Conservation (phyloP, 2,888 invertebrate genomes). For the Mimumesa dahlbomi region DNA sequence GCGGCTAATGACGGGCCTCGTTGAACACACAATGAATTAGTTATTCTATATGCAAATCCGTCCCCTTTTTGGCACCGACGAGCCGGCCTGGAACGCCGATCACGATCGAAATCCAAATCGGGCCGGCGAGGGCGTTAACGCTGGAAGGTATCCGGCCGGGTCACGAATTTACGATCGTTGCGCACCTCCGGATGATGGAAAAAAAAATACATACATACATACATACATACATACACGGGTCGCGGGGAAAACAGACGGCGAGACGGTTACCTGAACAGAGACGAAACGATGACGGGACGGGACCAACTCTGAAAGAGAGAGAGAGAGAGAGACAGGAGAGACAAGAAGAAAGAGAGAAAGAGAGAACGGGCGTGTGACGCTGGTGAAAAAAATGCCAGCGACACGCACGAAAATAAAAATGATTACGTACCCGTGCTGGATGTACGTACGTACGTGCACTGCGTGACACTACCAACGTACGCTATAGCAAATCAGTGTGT, state of each 20-base stretch:
- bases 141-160: slow-evolving; percentile 43
- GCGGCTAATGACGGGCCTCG: slow-evolving; percentile 39
- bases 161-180: slow-evolving; percentile 54
- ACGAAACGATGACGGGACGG: background rate
- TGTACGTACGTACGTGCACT: slow-evolving; percentile 50
- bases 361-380: slow-evolving; percentile 23
- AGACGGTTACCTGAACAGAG: slow-evolving; percentile 1
- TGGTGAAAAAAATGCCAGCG: slow-evolving; percentile 54
- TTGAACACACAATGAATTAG: slow-evolving; percentile 48
- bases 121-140: slow-evolving; percentile 44
- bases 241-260: background rate
- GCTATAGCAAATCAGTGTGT: no score
- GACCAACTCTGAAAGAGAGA: slow-evolving; percentile 4
- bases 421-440: slow-evolving; percentile 63
- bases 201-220: slow-evolving; percentile 15
- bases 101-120: slow-evolving; percentile 54
- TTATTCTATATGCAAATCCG: slow-evolving; percentile 46
- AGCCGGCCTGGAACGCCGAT: slow-evolving; percentile 34
- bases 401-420: slow-evolving; percentile 70
- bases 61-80: slow-evolving; percentile 10
- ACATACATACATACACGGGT: background rate
- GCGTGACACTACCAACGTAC: slow-evolving; percentile 46
- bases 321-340: background rate
- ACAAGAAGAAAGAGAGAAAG: background rate
- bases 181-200: slow-evolving; percentile 32